These are phyloP conservation scores for Notothenia coriiceps DNA, from an alignment of 2,113 vertebrate species.

Conservation along the genomic window DNA sequence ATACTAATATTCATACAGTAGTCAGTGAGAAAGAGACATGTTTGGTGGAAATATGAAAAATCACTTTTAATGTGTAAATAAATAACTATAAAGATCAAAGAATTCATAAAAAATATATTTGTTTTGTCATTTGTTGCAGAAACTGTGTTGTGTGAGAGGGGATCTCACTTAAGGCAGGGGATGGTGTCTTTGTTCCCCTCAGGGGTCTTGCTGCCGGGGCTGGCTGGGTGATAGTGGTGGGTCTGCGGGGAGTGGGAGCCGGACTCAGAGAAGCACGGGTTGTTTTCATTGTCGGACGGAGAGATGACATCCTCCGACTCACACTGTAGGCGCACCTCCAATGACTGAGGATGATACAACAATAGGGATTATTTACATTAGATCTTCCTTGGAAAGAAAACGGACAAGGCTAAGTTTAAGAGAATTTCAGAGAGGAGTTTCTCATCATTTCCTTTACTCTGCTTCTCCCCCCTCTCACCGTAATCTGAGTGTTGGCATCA, in stretches of 20 bases:
- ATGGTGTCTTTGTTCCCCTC: constrained; percentile 91
- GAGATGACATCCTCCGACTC: constrained; percentile 94
- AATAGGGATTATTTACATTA: neutral
- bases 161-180: constrained; percentile 91
- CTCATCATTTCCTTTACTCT: neutral
- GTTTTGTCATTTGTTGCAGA: neutral
- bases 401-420: neutral
- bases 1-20: neutral
- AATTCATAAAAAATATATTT: neutral
- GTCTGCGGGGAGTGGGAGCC: constrained; percentile 89
- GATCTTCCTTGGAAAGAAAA: neutral
- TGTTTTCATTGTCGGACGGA: constrained; percentile 91
- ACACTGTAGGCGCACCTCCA: constrained; percentile 93
- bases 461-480: constrained; percentile 86
- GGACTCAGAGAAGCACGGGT: constrained; percentile 88
- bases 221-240: constrained; percentile 84
- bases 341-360: constrained; percentile 82
- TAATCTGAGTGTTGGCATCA: constrained; percentile 93
- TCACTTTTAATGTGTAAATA: neutral
- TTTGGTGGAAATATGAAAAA: neutral
- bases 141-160: neutral
- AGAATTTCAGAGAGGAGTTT: neutral
- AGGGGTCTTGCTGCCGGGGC: constrained; percentile 87
- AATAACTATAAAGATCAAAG: neutral
- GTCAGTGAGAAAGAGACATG: neutral